Evolutionary conservation across 2,797 vertebrate genomes (phyloP).

Genomic region (Spinibarbus caldwelli): DNA sequence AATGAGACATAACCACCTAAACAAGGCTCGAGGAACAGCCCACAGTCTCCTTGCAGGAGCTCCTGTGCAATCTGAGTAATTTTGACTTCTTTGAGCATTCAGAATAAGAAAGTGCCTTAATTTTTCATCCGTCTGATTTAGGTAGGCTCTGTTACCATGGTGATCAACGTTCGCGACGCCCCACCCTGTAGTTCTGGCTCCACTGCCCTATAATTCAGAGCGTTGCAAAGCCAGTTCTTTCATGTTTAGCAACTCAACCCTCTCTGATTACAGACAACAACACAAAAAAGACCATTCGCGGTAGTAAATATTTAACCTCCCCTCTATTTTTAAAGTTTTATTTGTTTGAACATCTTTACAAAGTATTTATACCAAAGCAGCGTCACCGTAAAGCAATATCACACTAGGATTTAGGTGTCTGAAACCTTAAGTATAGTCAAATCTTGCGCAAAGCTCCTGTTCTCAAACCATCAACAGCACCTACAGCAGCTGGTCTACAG

Average conservation of each 20-base stretch:
- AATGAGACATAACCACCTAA: slow-evolving; percentile 25
- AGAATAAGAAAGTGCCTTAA: slow-evolving; percentile 37
- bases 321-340: slow-evolving; percentile 61
- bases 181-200: slow-evolving; percentile 71
- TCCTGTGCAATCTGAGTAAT: slow-evolving; percentile 10
- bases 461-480: slow-evolving; percentile 14
- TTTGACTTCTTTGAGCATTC: slow-evolving; percentile 18
- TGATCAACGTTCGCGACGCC: slow-evolving; percentile 53
- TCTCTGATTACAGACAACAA: slow-evolving; percentile 59
- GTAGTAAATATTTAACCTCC: slow-evolving; percentile 37
- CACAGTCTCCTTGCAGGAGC: not conserved
- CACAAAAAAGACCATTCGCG: slow-evolving; percentile 44
- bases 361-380: slow-evolving; percentile 12
- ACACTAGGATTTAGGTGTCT: not conserved
- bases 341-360: slow-evolving; percentile 22
- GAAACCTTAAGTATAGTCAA: not conserved
- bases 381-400: not conserved
- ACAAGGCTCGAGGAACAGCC: slow-evolving; percentile 2
- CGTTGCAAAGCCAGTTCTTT: slow-evolving; percentile 72
- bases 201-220: slow-evolving; percentile 76
- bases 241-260: slow-evolving; percentile 46
- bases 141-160: slow-evolving; percentile 43
- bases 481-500: slow-evolving; percentile 11
- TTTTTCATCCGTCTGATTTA: slow-evolving; percentile 45
- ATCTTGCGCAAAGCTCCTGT: not conserved